These are phyloP conservation scores for Microtus ochrogaster DNA, from an alignment of 2,113 vertebrate genomes.

Conservation along the genomic window DNA sequence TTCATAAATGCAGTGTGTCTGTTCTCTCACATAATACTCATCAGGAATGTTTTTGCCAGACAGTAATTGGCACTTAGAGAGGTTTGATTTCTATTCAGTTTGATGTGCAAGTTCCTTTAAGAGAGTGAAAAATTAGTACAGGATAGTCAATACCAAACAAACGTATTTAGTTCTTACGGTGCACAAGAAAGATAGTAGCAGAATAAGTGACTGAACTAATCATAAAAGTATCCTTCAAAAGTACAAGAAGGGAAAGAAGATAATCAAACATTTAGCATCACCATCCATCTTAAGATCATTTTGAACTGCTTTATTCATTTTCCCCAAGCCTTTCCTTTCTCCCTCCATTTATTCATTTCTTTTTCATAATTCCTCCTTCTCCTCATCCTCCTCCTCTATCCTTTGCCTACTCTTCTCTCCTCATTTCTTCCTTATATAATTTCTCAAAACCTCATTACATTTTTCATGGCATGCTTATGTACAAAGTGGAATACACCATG, in stretches of 20 bases:
- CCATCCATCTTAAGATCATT: not conserved
- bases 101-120: conserved; percentile 59
- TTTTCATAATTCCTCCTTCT: not conserved
- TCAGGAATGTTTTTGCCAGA: conserved; percentile 48
- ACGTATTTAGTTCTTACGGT: not conserved
- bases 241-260: not conserved
- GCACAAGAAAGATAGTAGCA: conserved; percentile 10
- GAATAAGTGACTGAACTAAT: not conserved
- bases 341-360: not conserved
- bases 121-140: conserved; percentile 73
- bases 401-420: not conserved
- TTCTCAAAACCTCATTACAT: not conserved
- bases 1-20: conserved; percentile 58
- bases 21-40: conserved; percentile 54
- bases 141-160: conserved; percentile 28
- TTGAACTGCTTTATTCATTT: not conserved
- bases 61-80: conserved; percentile 49
- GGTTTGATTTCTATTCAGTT: conserved; percentile 64
- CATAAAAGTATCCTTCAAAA: conserved; percentile 21
- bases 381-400: not conserved
- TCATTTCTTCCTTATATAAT: not conserved
- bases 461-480: not conserved
- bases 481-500: not conserved
- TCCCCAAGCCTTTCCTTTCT: not conserved
- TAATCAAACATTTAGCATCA: not conserved